Conservation (phyloP, 2,113 vertebrate genomes). For the Megaceryle torquata region DNA sequence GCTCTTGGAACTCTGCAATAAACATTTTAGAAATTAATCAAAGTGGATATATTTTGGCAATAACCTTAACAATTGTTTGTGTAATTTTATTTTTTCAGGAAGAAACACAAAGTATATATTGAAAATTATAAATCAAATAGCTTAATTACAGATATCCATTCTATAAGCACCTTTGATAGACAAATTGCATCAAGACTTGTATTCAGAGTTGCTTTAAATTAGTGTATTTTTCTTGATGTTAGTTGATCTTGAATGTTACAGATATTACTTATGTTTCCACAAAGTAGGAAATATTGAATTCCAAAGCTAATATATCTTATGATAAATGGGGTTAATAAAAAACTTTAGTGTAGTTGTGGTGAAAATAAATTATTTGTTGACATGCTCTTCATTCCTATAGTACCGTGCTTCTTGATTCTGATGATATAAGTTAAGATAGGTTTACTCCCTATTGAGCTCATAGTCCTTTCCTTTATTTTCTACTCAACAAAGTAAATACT, state of each 20-base stretch:
- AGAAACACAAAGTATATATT: not conserved
- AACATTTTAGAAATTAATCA: not conserved
- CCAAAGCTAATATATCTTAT: not conserved
- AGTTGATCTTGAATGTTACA: not conserved
- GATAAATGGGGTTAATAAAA: not conserved
- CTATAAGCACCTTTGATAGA: not conserved
- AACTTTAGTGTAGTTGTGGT: not conserved
- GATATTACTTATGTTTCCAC: not conserved
- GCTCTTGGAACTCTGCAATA: not conserved
- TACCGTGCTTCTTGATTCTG: not conserved
- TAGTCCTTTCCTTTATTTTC: not conserved
- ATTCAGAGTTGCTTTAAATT: not conserved
- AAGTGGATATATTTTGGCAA: not conserved
- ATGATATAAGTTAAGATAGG: not conserved
- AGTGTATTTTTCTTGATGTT: not conserved
- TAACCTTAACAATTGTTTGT: not conserved
- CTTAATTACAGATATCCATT: not conserved
- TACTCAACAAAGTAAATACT: not conserved
- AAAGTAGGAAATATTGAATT: not conserved
- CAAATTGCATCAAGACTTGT: not conserved
- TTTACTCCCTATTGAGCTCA: not conserved
- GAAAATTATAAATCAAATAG: not conserved
- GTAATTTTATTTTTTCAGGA: not conserved
- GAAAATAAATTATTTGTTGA: not conserved
- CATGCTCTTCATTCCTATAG: not conserved